Base-by-base conservation (phyloP, 2,113 vertebrate genomes). In the Heterocephalus glaber region DNA sequence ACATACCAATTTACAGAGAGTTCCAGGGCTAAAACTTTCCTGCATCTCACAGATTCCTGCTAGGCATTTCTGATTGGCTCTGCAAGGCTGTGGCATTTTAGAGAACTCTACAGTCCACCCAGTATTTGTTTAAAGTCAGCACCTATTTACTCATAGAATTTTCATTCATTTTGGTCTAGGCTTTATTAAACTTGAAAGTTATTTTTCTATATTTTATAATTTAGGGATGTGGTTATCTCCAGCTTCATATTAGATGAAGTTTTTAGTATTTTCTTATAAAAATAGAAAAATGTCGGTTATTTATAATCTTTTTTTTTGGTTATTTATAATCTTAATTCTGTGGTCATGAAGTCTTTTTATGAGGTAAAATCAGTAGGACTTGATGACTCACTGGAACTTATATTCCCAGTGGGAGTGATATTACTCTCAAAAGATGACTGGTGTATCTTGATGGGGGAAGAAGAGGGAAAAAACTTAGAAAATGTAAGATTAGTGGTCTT, bases 201-300 rank as follows among this genome's bases (percentile, higher is more conserved):
- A 33, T 65, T 92, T 76, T 52, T 54, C 28, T 35, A n/a, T 9
- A 56, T 49, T n/a, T 74, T 92, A 61, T 86, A 63, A 54, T 33
- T 88, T 74, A 76, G n/a, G 16, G 17, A 89, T 24, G 8, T 72
- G 7, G 24, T 24, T 85, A 41, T 6, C 94, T 28, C 44, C 60
- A 41, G 13, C 44, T 95, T 74, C 14, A 28, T 28, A 24, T 38
- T 35, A 66, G 47, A 89, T n/a, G 56, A 63, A 9, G 16, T 47
- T 95, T 70, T 74, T 54, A 35, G 35, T 56, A 3, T 85, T 54
- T 66, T 96, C n/a, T 65, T 74, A 66, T 9, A 81, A 85, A 96
- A 85, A 35, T 11, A 84, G 79, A 87, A 79, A 81, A 82, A 49
- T 35, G 47, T 35, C 35, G 76, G 3, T 38, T 20, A 65, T 84